A percentile compares a stretch with the other conserved stretches of the same genome.
Conservation (phyloP, 2,888 invertebrate genomes). For the Netelia inedita region DNA sequence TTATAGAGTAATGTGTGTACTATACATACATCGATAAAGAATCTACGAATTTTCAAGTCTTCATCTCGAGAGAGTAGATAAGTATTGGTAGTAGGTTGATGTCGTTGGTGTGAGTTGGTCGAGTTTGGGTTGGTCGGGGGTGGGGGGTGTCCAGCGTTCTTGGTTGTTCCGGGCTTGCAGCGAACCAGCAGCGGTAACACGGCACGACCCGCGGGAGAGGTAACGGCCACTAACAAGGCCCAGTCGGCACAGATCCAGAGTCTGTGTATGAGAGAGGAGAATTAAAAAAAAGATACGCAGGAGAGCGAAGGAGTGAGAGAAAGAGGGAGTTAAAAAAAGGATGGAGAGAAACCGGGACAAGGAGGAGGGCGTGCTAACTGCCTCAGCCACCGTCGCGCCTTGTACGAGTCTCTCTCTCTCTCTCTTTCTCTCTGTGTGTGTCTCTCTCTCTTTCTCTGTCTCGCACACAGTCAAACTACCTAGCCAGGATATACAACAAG, state of each 20-base stretch:
- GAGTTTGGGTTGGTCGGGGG: constrained; percentile 53
- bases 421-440: constrained; percentile 58
- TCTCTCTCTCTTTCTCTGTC: constrained; percentile 61
- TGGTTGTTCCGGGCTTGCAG: constrained; percentile 57
- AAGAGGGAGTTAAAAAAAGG: constrained; percentile 38
- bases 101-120: constrained; percentile 52
- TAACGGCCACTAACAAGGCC: constrained; percentile 78
- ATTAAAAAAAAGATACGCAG: constrained; percentile 45
- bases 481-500: constrained; percentile 73
- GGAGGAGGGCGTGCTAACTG: constrained; percentile 70
- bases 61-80: constrained; percentile 38
- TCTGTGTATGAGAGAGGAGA: constrained; percentile 26
- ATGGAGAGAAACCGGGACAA: constrained; percentile 57
- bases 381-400: constrained; percentile 54
- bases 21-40: constrained; percentile 2
- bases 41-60: constrained; percentile 47
- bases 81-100: constrained; percentile 51
- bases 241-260: constrained; percentile 7
- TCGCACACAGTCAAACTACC: constrained; percentile 64
- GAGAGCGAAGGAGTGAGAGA: constrained; percentile 33
- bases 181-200: constrained; percentile 21
- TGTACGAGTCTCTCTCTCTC: constrained; percentile 41
- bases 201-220: constrained; percentile 70
- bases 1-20: neutral
- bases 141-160: constrained; percentile 47